phyloP scores from a whole-genome alignment of 2,113 vertebrate genomes.

The Ellobius talpinus region DNA sequence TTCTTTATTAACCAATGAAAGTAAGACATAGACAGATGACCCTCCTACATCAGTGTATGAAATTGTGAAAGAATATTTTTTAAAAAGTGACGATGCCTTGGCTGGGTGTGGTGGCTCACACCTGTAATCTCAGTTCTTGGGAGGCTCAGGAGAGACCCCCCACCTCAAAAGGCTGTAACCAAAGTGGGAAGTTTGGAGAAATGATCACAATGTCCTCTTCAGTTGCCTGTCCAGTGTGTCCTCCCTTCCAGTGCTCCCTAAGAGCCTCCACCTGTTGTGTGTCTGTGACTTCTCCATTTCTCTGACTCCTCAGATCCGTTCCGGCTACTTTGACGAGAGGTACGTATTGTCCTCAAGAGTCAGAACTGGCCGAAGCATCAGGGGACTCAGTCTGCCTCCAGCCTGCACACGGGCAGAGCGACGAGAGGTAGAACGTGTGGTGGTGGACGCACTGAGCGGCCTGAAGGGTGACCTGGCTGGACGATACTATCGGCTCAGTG shows the following conservation, averaged over 20 bases:
- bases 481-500: slow-evolving; percentile 89
- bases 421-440: slow-evolving; percentile 90
- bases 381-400: slow-evolving; percentile 90
- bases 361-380: slow-evolving; percentile 92
- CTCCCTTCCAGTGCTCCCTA: not conserved
- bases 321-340: slow-evolving; percentile 94
- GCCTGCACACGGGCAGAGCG: slow-evolving; percentile 90
- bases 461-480: slow-evolving; percentile 89
- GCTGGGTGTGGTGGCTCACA: not conserved
- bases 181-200: not conserved
- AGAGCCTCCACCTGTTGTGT: not conserved
- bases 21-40: no score
- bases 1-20: no score
- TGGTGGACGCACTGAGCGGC: slow-evolving; percentile 86
- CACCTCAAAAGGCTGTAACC: not conserved
- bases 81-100: not conserved
- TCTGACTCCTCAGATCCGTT: slow-evolving; percentile 88
- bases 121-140: not conserved
- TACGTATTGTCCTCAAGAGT: slow-evolving; percentile 97
- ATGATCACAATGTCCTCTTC: not conserved
- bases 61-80: not conserved
- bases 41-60: no score
- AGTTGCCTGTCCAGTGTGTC: not conserved
- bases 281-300: slow-evolving; percentile 42
- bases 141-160: not conserved